Evolutionary conservation across 1,140 invertebrate genomes (phyloP).

Genomic region (Camponotus vicinus): DNA sequence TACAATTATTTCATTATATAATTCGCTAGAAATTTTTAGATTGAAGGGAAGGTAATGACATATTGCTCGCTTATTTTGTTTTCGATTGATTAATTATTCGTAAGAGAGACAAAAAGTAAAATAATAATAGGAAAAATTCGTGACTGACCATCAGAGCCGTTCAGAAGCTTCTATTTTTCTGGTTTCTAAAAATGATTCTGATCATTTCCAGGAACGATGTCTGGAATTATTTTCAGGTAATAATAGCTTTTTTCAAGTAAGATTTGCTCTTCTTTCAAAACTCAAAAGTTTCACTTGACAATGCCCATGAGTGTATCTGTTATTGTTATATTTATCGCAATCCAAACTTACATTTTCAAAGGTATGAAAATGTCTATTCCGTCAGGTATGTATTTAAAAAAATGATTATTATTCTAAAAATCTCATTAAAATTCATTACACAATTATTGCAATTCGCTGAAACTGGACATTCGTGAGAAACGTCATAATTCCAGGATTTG

Average conservation of each 20-base stretch:
- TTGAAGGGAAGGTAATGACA: not conserved
- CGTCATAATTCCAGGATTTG: not conserved
- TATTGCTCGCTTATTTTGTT: too few relatives aligned
- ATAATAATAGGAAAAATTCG: not conserved
- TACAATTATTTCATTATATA: too few relatives aligned
- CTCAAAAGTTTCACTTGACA: not conserved
- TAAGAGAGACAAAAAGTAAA: not conserved
- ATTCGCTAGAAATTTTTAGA: too few relatives aligned
- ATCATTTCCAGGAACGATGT: not conserved
- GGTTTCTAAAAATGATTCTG: slow-evolving; percentile 26
- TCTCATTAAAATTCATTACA: not conserved
- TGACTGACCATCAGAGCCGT: too few relatives aligned
- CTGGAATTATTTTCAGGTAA: slow-evolving; percentile 22
- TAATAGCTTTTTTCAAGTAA: slow-evolving; percentile 1
- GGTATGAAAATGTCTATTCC: too few relatives aligned
- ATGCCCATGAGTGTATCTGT: not conserved
- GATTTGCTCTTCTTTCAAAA: not conserved
- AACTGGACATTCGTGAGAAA: not conserved
- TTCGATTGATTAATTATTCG: not conserved
- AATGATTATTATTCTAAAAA: not conserved
- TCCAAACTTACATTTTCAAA: not conserved
- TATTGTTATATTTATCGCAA: not conserved
- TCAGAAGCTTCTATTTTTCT: too few relatives aligned
- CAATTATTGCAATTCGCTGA: slow-evolving; percentile 3
- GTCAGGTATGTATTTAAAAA: not conserved